phyloP scores from a whole-genome alignment of 2,113 vertebrate species.

The Myotis davidii region DNA sequence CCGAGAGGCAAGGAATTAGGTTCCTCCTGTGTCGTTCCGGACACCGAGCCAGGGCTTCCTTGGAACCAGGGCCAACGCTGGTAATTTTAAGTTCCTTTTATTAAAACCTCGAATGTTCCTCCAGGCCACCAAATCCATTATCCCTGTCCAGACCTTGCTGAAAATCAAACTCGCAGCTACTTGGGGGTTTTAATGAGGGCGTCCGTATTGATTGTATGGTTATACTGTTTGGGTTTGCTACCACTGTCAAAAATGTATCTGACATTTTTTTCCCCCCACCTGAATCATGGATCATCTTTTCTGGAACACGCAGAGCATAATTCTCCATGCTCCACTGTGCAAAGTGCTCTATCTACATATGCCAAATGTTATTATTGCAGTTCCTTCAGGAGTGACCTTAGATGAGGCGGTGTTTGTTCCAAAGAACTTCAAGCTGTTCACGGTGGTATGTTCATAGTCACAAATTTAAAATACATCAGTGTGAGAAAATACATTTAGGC shows the following conservation, averaged over 20 bases:
- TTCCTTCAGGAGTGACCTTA: constrained; percentile 81
- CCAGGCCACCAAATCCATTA: constrained; percentile 65
- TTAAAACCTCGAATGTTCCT: constrained; percentile 73
- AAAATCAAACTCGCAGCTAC: constrained; percentile 68
- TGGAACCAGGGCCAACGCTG: neutral
- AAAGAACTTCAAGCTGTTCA: constrained; percentile 81
- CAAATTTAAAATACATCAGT: constrained; percentile 75
- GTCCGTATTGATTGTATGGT: constrained; percentile 66
- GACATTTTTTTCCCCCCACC: constrained; percentile 11
- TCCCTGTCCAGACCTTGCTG: constrained; percentile 59
- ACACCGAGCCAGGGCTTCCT: constrained; percentile 9
- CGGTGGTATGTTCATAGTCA: constrained; percentile 69
- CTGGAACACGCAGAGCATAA: constrained; percentile 66
- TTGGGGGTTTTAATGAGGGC: constrained; percentile 76
- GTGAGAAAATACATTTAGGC: constrained; percentile 68
- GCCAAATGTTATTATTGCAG: constrained; percentile 75
- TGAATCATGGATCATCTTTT: constrained; percentile 75
- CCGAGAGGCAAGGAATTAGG: neutral
- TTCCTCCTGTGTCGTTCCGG: constrained; percentile 42
- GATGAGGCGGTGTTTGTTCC: constrained; percentile 70
- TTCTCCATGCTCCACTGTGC: constrained; percentile 67
- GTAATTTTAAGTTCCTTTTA: constrained; percentile 62
- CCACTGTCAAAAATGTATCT: constrained; percentile 72
- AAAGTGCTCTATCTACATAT: constrained; percentile 73
- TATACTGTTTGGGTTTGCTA: constrained; percentile 66